Conservation (phyloP, 2,113 vertebrate species). For the Ptyas mucosa region DNA sequence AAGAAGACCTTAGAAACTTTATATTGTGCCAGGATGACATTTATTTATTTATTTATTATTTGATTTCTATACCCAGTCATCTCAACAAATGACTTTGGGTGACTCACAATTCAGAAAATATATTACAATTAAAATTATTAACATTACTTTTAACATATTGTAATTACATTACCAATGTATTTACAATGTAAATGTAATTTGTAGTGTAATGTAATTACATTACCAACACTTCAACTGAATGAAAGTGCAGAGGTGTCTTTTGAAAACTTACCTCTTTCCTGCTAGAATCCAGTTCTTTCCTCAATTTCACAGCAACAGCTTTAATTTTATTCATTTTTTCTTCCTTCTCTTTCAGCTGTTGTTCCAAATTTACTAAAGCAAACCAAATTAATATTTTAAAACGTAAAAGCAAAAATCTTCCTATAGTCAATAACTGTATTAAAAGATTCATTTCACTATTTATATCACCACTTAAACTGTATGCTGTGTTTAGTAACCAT, state of each 20-base stretch:
- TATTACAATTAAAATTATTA: not conserved
- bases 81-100: not conserved
- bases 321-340: constrained; percentile 93
- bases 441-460: not conserved
- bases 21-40: not conserved
- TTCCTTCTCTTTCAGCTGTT: constrained; percentile 79
- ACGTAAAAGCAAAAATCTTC: not conserved
- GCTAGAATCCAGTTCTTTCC: constrained; percentile 87
- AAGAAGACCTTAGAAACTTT: not conserved
- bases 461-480: not conserved
- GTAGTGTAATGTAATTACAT: not conserved
- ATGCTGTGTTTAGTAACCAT: not conserved
- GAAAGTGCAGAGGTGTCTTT: not conserved
- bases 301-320: constrained; percentile 92
- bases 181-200: not conserved
- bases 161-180: not conserved
- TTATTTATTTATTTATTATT: no score
- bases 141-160: not conserved
- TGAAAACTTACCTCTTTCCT: constrained; percentile 85
- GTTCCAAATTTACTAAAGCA: constrained; percentile 68
- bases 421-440: not conserved
- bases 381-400: constrained; percentile 22
- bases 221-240: not conserved
- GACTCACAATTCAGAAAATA: not conserved
- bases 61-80: not conserved